phyloP scores from a whole-genome alignment of 2,888 invertebrate genomes.

The Neuroscelio doddi region DNA sequence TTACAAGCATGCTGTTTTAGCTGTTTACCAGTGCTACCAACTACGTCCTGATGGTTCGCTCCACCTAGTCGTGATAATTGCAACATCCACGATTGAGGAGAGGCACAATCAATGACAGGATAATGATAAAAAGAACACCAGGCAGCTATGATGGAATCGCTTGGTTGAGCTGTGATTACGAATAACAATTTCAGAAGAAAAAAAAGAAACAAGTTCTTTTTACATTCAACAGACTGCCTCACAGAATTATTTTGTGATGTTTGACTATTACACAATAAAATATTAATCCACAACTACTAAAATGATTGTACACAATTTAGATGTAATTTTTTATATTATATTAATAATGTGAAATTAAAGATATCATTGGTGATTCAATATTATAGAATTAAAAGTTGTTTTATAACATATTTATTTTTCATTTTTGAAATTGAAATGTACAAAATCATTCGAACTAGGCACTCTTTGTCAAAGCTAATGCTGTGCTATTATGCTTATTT shows the following conservation, averaged over 20 bases:
- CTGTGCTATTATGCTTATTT: background rate
- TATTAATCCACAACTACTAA: too few species aligned
- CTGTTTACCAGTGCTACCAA: slow-evolving; percentile 44
- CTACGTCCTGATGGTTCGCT: slow-evolving; percentile 38
- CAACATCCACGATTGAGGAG: slow-evolving; percentile 31
- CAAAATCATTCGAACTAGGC: background rate
- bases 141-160: slow-evolving; percentile 26
- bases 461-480: background rate
- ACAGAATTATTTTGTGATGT: too few species aligned
- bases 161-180: slow-evolving; percentile 33
- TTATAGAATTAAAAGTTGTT: too few species aligned
- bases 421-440: too few species aligned
- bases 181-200: slow-evolving; percentile 6
- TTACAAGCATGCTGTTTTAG: slow-evolving; percentile 52
- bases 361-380: too few species aligned
- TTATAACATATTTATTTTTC: too few species aligned
- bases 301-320: too few species aligned
- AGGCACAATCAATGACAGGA: slow-evolving; percentile 34
- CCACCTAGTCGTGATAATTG: slow-evolving; percentile 46
- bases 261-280: too few species aligned
- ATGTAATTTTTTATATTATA: too few species aligned
- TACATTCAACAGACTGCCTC: too few species aligned
- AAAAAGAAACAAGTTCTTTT: too few species aligned
- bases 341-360: too few species aligned
- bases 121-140: slow-evolving; percentile 41